These are phyloP conservation scores for Hecatera dysodea DNA, from an alignment of 2,888 invertebrate genomes.

Conservation along the genomic window DNA sequence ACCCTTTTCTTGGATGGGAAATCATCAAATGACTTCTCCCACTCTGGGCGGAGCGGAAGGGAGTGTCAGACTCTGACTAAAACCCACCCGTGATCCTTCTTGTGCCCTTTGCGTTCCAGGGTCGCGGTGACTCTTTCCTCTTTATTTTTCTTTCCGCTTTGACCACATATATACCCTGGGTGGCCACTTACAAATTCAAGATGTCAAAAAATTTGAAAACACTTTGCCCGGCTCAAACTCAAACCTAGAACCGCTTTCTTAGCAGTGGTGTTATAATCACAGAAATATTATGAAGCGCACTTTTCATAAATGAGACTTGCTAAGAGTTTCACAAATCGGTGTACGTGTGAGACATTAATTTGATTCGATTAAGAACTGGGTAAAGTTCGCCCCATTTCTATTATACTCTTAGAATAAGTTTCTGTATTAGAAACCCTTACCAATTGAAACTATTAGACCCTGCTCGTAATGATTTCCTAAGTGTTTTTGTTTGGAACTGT, in stretches of 20 bases:
- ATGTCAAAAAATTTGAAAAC: background rate
- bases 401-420: slow-evolving; percentile 45
- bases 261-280: background rate
- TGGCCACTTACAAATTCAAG: background rate
- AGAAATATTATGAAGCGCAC: slow-evolving; percentile 19
- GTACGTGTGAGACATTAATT: slow-evolving; percentile 41
- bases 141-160: too few relatives aligned
- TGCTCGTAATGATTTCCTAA: slow-evolving; percentile 51
- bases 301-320: slow-evolving; percentile 28
- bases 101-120: too few relatives aligned
- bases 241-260: background rate
- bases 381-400: slow-evolving; percentile 50
- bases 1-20: too few relatives aligned
- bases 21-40: too few relatives aligned
- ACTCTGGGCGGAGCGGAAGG: too few relatives aligned
- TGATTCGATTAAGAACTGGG: slow-evolving; percentile 37
- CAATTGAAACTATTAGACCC: slow-evolving; percentile 38
- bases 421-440: slow-evolving; percentile 33
- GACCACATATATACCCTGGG: too few relatives aligned
- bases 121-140: too few relatives aligned
- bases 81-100: too few relatives aligned
- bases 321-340: slow-evolving; percentile 20
- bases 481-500: slow-evolving; percentile 50
- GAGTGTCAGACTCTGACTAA: too few relatives aligned
- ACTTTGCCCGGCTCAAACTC: background rate